A percentile compares a stretch with the other conserved stretches of the same genome.
phyloP scores from a whole-genome alignment of 2,888 invertebrate species.

The Halictus quadricinctus region DNA sequence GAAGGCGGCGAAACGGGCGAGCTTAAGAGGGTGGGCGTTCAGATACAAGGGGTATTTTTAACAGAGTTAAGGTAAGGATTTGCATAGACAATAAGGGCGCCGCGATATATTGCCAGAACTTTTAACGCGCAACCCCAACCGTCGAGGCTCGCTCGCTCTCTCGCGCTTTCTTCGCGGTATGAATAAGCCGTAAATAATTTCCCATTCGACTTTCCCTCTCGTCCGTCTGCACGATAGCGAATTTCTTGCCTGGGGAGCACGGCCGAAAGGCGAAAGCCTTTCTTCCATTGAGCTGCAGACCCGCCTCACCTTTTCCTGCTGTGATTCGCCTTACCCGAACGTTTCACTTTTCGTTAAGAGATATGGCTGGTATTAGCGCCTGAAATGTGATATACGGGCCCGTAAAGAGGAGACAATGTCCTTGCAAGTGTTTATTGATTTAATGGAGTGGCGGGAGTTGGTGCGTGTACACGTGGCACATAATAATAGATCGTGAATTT shows the following conservation, averaged over 20 bases:
- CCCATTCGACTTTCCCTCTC: constrained; percentile 66
- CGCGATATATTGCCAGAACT: constrained; percentile 76
- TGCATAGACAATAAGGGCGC: constrained; percentile 76
- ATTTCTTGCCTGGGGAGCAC: constrained; percentile 16
- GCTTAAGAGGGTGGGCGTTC: constrained; percentile 56
- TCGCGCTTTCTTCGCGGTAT: constrained; percentile 55
- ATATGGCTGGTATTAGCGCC: constrained; percentile 52
- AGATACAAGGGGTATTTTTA: constrained; percentile 75
- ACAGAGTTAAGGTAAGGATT: constrained; percentile 77
- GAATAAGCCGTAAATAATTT: constrained; percentile 78
- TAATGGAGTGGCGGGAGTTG: background rate
- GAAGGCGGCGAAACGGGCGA: constrained; percentile 47
- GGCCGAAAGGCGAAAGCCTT: constrained; percentile 37
- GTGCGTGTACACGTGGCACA: background rate
- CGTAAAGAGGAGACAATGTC: constrained; percentile 16
- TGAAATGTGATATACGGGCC: constrained; percentile 32
- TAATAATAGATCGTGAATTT: background rate
- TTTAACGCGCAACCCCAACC: constrained; percentile 68
- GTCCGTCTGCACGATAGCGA: constrained; percentile 19
- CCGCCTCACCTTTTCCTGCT: constrained; percentile 9
- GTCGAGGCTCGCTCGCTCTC: constrained; percentile 30
- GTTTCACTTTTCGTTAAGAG: constrained; percentile 60
- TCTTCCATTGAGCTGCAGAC: constrained; percentile 33
- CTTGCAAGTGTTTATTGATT: background rate
- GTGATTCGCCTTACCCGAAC: constrained; percentile 27